Evolutionary conservation across 2,888 invertebrate species (phyloP).

Genomic region (Eupithecia tripunctaria): DNA sequence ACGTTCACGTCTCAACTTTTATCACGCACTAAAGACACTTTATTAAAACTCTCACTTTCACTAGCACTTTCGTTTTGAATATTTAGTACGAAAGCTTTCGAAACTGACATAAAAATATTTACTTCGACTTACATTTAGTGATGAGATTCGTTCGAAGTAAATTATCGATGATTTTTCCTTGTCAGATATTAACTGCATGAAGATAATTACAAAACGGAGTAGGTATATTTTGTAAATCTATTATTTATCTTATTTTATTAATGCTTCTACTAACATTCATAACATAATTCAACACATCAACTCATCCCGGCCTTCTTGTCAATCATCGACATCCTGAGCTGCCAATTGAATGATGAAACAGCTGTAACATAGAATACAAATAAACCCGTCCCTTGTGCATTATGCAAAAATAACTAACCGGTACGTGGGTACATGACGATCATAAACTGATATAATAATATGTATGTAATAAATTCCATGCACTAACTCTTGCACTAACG

Average conservation of each 20-base stretch:
- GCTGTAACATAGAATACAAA: slow-evolving; percentile 55
- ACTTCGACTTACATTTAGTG: slow-evolving; percentile 15
- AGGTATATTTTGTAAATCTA: slow-evolving; percentile 3
- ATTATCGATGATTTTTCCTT: slow-evolving; percentile 36
- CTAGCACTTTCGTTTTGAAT: slow-evolving; percentile 68
- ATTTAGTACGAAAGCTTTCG: slow-evolving; percentile 62
- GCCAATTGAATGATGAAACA: slow-evolving; percentile 59
- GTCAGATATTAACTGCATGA: slow-evolving; percentile 24
- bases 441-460: slow-evolving; percentile 35
- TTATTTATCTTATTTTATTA: slow-evolving; percentile 10
- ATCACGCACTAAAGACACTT: slow-evolving; percentile 51
- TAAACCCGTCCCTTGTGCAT: slow-evolving; percentile 45
- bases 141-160: slow-evolving; percentile 26
- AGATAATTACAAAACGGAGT: slow-evolving; percentile 16
- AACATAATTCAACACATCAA: slow-evolving; percentile 40
- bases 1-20: slow-evolving; percentile 45
- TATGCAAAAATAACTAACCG: slow-evolving; percentile 44
- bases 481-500: slow-evolving; percentile 49
- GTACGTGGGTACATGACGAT: slow-evolving; percentile 36
- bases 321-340: slow-evolving; percentile 50
- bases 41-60: slow-evolving; percentile 72
- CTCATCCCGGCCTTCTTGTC: slow-evolving; percentile 46
- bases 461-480: slow-evolving; percentile 42
- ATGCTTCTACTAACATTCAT: slow-evolving; percentile 27
- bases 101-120: slow-evolving; percentile 34